Conservation (phyloP, 2,888 invertebrate species). For the Cremastinae sp. region DNA sequence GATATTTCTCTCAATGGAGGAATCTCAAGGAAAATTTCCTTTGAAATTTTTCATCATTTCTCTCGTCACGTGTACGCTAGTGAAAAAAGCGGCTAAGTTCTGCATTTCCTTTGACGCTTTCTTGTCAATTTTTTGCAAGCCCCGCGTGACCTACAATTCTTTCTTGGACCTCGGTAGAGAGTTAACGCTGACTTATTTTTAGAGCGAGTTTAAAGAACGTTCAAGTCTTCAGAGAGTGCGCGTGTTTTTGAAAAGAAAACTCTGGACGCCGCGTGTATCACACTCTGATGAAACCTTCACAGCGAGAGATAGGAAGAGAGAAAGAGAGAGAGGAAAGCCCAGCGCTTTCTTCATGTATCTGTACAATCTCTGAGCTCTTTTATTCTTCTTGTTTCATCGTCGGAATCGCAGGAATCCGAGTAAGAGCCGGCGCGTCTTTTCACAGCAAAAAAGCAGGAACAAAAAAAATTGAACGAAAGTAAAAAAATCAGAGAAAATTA, state of each 20-base stretch:
- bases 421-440: conserved; percentile 19
- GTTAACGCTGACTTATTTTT: conserved; percentile 70
- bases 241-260: conserved; percentile 37
- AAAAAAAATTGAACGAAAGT: conserved; percentile 52
- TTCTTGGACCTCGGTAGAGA: conserved; percentile 56
- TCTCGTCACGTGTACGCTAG: not conserved
- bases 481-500: not conserved
- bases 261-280: conserved; percentile 12
- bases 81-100: conserved; percentile 23
- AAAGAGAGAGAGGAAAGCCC: conserved; percentile 21
- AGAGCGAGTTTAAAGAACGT: conserved; percentile 68
- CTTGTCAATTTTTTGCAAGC: conserved; percentile 37
- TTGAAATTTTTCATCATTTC: conserved; percentile 12
- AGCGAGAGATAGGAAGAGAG: too few relatives aligned
- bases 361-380: conserved; percentile 56
- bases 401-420: conserved; percentile 30
- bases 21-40: not conserved
- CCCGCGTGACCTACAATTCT: conserved; percentile 75
- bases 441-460: conserved; percentile 48
- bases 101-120: conserved; percentile 48
- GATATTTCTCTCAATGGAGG: not conserved
- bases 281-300: not conserved
- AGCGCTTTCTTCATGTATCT: conserved; percentile 59
- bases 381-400: conserved; percentile 45
- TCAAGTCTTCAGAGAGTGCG: conserved; percentile 26